Percentiles rank a stretch among this genome's conserved stretches.
These are phyloP conservation scores for Hiodon tergisus DNA, from an alignment of 2,113 vertebrate species.

Conservation along the genomic window DNA sequence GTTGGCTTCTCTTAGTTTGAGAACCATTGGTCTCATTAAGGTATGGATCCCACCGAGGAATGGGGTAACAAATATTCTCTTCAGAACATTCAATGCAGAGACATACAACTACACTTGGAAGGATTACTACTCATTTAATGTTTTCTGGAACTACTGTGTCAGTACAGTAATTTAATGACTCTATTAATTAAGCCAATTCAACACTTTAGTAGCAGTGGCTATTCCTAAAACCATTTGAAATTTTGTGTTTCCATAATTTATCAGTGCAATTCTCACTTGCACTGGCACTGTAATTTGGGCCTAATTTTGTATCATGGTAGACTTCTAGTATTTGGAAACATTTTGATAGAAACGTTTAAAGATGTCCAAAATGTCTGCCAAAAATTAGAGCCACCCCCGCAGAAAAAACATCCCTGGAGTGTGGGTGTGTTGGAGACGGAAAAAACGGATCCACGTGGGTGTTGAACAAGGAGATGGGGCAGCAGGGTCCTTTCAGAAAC, in stretches of 20 bases:
- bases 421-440: constrained; percentile 30
- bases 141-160: neutral
- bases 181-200: neutral
- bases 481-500: constrained; percentile 33
- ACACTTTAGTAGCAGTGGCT: neutral
- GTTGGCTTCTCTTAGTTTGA: constrained; percentile 23
- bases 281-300: neutral
- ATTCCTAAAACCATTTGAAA: neutral
- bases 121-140: neutral
- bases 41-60: neutral
- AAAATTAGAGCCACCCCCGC: constrained; percentile 27
- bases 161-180: neutral
- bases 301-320: neutral
- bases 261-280: too few species aligned
- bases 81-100: neutral
- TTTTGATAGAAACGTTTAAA: constrained; percentile 6
- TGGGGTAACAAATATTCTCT: neutral
- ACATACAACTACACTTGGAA: neutral
- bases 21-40: constrained; percentile 31
- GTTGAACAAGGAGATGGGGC: constrained; percentile 27
- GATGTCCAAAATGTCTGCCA: constrained; percentile 20
- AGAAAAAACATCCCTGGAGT: constrained; percentile 30
- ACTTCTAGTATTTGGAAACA: neutral
- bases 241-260: too few species aligned
- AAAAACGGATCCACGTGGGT: constrained; percentile 35